Evolutionary conservation across 2,113 vertebrate genomes (phyloP), one percentile per base, ranked within the genome.

Genomic region (Girardinichthys multiradiatus): DNA sequence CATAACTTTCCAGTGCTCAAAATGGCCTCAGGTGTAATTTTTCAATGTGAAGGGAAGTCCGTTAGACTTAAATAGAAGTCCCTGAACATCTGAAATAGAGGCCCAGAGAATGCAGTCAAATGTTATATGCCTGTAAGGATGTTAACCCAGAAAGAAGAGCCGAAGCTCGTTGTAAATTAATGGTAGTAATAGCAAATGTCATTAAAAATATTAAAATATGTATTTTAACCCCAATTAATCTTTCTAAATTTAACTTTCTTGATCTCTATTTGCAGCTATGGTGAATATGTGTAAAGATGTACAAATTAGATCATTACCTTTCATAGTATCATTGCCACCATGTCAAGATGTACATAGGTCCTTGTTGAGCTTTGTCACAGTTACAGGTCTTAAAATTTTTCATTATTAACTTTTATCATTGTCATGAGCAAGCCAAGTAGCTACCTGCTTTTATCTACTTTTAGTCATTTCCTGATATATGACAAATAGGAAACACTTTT

Each of bases 21-120:
- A 28, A 35, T 15, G 30, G 48, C 30, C 30, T 68, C 14, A 35
- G 45, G 66, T 51, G 21, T 51, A 54, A 67, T 54, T 51, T 54
- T 31, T 64, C 45, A 51, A 24, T 24, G 21, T 31, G 28, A 24
- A 51, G 19, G 45, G 17, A 54, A 54, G 4, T n/a, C 45, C 9
- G 19, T 13, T n/a, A 14, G 65, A 31, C 45, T 54, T 54, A 54
- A 68, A 68, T 68, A 54, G 64, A 67, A 54, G 65, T 68, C 64
- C 62, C 35, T 64, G 9, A 39, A 64, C 2, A 6, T 64, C 19
- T 30, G 26, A 48, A 21, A 30, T 45, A 65, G 39, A 45, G 15
- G 27, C 39, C 27, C 51, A n/a, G 42, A 30, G 42, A 67, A n/a
- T 21, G 42, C 39, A 67, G 42, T 24, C 0, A 45, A 54, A 31